These are phyloP conservation scores for Enteromius argenteus DNA, from an alignment of 2,797 vertebrate species.

Conservation along the genomic window DNA sequence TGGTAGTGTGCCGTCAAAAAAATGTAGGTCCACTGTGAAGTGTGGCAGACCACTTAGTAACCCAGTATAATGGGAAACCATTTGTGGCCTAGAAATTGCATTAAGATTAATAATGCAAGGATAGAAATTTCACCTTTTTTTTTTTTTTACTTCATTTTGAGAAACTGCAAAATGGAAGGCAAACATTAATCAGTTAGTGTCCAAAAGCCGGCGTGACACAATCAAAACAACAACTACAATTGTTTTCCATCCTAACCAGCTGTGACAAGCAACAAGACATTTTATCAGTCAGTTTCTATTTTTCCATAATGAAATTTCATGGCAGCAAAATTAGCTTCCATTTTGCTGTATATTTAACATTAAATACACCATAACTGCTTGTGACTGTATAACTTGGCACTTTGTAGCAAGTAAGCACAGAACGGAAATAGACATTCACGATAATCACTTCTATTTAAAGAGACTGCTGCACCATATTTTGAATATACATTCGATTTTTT, in stretches of 20 bases:
- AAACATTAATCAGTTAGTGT: background rate
- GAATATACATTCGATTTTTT: background rate
- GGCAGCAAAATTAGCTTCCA: background rate
- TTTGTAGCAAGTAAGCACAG: background rate
- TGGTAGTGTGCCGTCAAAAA: constrained; percentile 39
- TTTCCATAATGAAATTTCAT: background rate
- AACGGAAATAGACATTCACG: background rate
- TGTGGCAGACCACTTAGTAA: constrained; percentile 2
- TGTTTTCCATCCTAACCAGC: background rate
- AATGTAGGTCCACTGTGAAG: constrained; percentile 22
- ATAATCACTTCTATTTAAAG: background rate
- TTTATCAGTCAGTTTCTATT: background rate
- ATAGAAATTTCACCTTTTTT: background rate
- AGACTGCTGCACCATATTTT: background rate
- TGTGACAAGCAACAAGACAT: background rate
- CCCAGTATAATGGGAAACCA: constrained; percentile 6
- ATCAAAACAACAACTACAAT: background rate
- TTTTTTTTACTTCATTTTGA: background rate
- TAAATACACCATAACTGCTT: background rate
- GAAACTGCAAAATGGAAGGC: background rate
- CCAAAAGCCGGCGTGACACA: background rate
- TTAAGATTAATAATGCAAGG: constrained; percentile 1
- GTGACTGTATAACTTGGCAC: background rate
- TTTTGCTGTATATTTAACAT: background rate
- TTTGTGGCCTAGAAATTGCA: constrained; percentile 7